Evolutionary conservation across 2,888 invertebrate species (phyloP).

Genomic region (Beris chalybata): DNA sequence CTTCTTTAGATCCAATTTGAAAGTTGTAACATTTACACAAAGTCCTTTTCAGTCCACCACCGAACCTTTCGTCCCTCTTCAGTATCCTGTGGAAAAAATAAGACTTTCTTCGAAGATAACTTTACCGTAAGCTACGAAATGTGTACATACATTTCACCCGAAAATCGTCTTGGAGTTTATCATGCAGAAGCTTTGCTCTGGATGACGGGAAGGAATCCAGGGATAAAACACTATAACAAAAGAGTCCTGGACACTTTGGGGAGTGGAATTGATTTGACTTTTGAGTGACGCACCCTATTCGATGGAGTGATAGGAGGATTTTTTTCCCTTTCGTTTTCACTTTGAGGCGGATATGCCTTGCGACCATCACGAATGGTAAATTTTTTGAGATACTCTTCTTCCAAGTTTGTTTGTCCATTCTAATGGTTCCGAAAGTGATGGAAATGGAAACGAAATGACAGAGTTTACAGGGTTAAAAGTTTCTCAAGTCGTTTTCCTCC

Average conservation of each 20-base stretch:
- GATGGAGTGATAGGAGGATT: slow-evolving; percentile 26
- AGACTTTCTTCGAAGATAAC: too few relatives aligned
- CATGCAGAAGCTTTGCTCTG: slow-evolving; percentile 19
- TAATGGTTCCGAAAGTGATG: too few relatives aligned
- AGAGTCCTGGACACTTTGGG: slow-evolving; percentile 17
- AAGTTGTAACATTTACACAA: slow-evolving; percentile 30
- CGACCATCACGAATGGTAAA: too few relatives aligned
- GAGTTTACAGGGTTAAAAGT: too few relatives aligned
- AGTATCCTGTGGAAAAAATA: not conserved
- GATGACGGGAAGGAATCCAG: not conserved
- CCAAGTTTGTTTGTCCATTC: too few relatives aligned
- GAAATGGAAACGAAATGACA: too few relatives aligned
- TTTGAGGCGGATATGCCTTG: not conserved
- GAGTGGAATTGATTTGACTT: slow-evolving; percentile 34
- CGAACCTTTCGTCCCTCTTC: not conserved
- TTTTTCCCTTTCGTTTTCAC: slow-evolving; percentile 18
- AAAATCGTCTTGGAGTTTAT: slow-evolving; percentile 23
- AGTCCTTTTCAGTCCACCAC: not conserved
- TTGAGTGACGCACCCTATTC: slow-evolving; percentile 34
- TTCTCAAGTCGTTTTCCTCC: too few relatives aligned
- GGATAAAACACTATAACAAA: slow-evolving; percentile 8
- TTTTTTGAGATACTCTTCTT: too few relatives aligned
- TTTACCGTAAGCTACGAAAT: not conserved
- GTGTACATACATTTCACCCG: slow-evolving; percentile 14
- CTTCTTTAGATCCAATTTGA: slow-evolving; percentile 30